These are phyloP conservation scores for Blennius ocellaris DNA, from an alignment of 2,113 vertebrate species.

Conservation along the genomic window DNA sequence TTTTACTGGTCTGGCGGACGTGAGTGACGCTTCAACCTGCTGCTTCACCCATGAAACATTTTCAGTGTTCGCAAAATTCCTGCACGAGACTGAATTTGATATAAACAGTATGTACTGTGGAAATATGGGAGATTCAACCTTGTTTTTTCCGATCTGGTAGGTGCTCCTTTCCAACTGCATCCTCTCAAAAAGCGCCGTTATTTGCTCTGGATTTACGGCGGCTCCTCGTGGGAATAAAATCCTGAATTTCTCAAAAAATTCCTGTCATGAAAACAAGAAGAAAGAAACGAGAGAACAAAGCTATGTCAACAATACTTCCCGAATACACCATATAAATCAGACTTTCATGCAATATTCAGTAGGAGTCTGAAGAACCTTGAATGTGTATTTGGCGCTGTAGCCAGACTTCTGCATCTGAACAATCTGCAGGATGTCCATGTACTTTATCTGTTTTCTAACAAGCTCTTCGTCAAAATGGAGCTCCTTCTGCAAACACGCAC, in stretches of 20 bases:
- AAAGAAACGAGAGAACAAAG: neutral
- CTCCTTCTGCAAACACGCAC: constrained; percentile 84
- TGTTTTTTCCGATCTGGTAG: constrained; percentile 94
- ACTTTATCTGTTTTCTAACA: constrained; percentile 91
- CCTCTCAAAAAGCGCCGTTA: constrained; percentile 85
- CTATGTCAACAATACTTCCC: neutral
- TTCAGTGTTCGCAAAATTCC: constrained; percentile 2
- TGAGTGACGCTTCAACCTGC: too few species aligned
- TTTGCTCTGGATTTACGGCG: constrained; percentile 82
- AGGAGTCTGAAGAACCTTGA: constrained; percentile 84
- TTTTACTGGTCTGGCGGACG: too few species aligned
- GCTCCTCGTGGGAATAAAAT: constrained; percentile 89
- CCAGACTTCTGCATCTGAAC: constrained; percentile 91
- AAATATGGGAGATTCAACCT: constrained; percentile 73
- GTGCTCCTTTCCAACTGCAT: constrained; percentile 82
- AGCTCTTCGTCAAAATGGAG: constrained; percentile 90
- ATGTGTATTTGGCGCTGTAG: constrained; percentile 93
- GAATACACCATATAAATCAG: neutral
- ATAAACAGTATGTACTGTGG: too few species aligned
- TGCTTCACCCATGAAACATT: too few species aligned
- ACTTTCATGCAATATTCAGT: neutral
- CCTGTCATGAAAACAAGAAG: constrained; percentile 66
- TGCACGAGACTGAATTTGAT: neutral
- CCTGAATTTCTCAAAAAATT: constrained; percentile 90
- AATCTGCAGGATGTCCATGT: constrained; percentile 90